Evolutionary conservation across 2,888 invertebrate genomes (phyloP).

Genomic region (Eilema sororculum): DNA sequence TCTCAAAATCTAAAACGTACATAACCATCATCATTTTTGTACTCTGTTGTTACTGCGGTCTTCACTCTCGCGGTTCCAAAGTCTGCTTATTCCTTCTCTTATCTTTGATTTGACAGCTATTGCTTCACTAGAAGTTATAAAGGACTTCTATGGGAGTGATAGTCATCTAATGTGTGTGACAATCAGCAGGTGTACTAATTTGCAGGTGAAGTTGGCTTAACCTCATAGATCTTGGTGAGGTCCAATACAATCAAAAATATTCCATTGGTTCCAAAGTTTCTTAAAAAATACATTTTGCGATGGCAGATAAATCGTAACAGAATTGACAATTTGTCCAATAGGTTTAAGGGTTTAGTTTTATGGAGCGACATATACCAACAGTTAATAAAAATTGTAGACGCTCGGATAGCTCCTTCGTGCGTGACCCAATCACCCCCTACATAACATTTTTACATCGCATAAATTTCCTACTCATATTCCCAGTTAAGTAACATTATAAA

Average conservation of each 20-base stretch:
- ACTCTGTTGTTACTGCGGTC: too few relatives aligned
- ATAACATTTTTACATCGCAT: constrained; percentile 69
- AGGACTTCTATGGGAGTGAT: too few relatives aligned
- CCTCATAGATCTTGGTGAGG: too few relatives aligned
- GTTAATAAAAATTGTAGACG: constrained; percentile 62
- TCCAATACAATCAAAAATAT: background rate
- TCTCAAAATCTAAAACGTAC: too few relatives aligned
- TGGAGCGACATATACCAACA: constrained; percentile 57
- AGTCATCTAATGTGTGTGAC: too few relatives aligned
- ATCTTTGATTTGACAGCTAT: too few relatives aligned
- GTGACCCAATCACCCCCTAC: constrained; percentile 58
- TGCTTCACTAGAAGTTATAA: too few relatives aligned
- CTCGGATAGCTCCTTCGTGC: constrained; percentile 46
- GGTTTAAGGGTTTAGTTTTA: constrained; percentile 51
- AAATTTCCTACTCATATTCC: constrained; percentile 65
- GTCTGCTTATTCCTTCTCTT: too few relatives aligned
- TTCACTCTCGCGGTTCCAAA: too few relatives aligned
- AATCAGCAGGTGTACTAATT: too few relatives aligned
- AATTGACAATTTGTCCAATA: constrained; percentile 40
- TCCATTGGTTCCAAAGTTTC: background rate
- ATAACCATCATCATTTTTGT: too few relatives aligned
- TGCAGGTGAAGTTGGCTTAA: too few relatives aligned
- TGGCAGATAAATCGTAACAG: constrained; percentile 5
- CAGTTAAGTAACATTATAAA: constrained; percentile 69
- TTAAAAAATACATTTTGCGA: background rate